Conservation (phyloP, 2,888 invertebrate species). For the Eupithecia subumbrata region DNA sequence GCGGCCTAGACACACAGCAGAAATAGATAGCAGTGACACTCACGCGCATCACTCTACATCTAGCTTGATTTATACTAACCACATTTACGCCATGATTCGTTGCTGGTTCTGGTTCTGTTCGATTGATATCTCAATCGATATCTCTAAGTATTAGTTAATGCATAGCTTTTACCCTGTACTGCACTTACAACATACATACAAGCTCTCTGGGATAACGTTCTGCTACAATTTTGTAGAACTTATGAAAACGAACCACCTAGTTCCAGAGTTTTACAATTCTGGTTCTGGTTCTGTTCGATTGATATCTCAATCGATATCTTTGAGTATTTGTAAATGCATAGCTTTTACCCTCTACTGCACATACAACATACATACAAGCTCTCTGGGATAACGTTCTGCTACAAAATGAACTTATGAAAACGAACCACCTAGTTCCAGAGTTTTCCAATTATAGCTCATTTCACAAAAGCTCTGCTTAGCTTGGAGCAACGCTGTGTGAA, state of each 20-base stretch:
- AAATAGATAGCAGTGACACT: slow-evolving; percentile 49
- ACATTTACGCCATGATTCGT: slow-evolving; percentile 3
- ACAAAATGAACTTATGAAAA: no score
- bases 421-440: no score
- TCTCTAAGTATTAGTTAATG: neutral
- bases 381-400: no score
- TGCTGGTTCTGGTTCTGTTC: neutral
- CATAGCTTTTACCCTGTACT: neutral
- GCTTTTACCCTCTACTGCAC: neutral
- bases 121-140: neutral
- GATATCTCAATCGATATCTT: neutral
- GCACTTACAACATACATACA: no score
- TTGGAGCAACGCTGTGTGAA: no score
- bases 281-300: neutral
- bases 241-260: no score
- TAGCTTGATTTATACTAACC: slow-evolving; percentile 14
- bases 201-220: no score
- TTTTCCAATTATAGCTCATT: no score
- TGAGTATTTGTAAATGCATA: neutral
- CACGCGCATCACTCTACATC: slow-evolving; percentile 36
- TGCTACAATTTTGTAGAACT: no score
- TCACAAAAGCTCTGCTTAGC: no score
- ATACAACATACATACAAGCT: no score
- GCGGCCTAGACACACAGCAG: slow-evolving; percentile 51
- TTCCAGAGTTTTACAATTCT: no score